Evolutionary conservation across 1,140 invertebrate genomes (phyloP).

Genomic region (Globodera ellingtonae): DNA sequence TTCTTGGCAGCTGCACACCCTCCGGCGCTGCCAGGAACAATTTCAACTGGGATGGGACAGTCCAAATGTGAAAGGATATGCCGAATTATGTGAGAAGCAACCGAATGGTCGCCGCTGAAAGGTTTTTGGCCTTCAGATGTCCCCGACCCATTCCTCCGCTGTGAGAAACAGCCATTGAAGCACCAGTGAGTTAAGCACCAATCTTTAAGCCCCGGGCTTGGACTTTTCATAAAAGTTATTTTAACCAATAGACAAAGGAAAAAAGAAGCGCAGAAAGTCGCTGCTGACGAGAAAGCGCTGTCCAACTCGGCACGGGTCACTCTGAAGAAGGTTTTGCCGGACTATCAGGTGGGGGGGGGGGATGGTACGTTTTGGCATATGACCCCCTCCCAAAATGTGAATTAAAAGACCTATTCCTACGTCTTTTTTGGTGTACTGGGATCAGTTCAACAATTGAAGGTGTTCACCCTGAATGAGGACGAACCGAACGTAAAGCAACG

Average conservation of each 20-base stretch:
- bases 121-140: neutral
- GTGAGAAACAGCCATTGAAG: neutral
- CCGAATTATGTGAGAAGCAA: conserved; percentile 1
- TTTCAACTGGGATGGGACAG: neutral
- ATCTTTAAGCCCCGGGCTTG: neutral
- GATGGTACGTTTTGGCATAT: too few species aligned
- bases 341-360: neutral
- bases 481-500: neutral
- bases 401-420: too few species aligned
- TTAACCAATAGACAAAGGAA: neutral
- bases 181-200: neutral
- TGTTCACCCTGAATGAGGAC: neutral
- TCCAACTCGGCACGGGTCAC: neutral
- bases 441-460: too few species aligned
- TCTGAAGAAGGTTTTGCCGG: neutral
- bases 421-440: too few species aligned
- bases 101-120: neutral
- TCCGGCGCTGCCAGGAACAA: neutral
- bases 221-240: neutral
- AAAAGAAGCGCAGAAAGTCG: neutral
- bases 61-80: neutral
- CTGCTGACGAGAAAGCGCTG: neutral
- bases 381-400: too few species aligned
- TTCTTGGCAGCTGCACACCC: neutral
- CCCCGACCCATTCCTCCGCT: neutral